Percentiles rank a stretch among this genome's conserved stretches.
These are phyloP conservation scores for Platorchestia sp. DNA, from an alignment of 1,140 invertebrate genomes.

Conservation along the genomic window DNA sequence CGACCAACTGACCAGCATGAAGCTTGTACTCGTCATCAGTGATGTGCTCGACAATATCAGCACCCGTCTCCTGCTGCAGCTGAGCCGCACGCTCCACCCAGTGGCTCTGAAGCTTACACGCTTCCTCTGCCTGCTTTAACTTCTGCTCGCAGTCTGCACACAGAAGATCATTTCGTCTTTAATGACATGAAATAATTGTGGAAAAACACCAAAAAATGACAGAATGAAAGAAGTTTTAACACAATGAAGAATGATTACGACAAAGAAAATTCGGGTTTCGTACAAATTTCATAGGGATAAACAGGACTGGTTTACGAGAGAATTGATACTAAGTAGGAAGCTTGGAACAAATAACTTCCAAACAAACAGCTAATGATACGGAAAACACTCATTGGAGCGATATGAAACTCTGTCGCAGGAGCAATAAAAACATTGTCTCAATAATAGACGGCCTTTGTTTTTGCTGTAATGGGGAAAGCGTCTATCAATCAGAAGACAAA, in stretches of 20 bases:
- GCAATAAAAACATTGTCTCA: neutral
- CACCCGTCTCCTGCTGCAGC: neutral
- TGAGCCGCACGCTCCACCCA: neutral
- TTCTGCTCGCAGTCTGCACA: slow-evolving; percentile 48
- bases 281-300: no score
- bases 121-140: slow-evolving; percentile 1
- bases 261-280: no score
- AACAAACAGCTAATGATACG: no score
- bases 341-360: no score
- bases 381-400: no score
- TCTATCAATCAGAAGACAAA: neutral
- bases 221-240: no score
- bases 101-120: slow-evolving; percentile 12
- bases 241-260: no score
- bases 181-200: no score
- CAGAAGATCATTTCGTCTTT: neutral
- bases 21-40: slow-evolving; percentile 16
- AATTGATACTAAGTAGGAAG: no score
- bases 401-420: neutral
- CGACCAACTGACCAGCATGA: neutral
- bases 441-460: neutral
- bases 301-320: no score
- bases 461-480: neutral
- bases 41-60: slow-evolving; percentile 4
- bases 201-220: no score